A percentile compares a stretch with the other conserved stretches of the same genome.
Evolutionary conservation across 2,113 vertebrate genomes (phyloP).

Genomic region (Ochotona curzoniae): DNA sequence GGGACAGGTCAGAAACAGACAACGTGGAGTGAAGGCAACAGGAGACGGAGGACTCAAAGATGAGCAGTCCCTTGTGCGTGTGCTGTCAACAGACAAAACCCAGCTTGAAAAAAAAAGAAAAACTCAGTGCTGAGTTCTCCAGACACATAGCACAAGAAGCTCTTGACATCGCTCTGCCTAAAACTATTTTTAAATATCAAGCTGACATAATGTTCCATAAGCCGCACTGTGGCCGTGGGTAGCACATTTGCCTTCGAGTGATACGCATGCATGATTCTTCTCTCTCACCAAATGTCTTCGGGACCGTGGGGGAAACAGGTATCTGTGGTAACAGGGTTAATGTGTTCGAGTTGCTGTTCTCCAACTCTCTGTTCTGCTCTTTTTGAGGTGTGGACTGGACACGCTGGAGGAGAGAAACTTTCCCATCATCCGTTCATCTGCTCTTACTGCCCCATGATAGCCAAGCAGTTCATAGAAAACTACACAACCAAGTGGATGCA

Average conservation of each 20-base stretch:
- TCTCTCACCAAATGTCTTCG: constrained; percentile 72
- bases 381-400: constrained; percentile 77
- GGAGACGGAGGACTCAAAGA: neutral
- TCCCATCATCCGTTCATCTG: constrained; percentile 74
- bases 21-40: neutral
- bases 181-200: constrained; percentile 68
- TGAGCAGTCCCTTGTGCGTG: constrained; percentile 26
- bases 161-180: constrained; percentile 49
- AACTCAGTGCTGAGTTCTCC: constrained; percentile 53
- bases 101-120: constrained; percentile 61
- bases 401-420: constrained; percentile 74
- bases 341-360: constrained; percentile 79
- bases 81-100: constrained; percentile 63
- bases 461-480: constrained; percentile 77
- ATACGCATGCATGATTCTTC: constrained; percentile 75
- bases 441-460: constrained; percentile 79
- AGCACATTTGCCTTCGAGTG: constrained; percentile 75
- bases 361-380: constrained; percentile 80
- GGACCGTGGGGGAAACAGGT: constrained; percentile 53
- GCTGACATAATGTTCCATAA: constrained; percentile 74
- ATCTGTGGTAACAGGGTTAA: constrained; percentile 78
- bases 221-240: constrained; percentile 77
- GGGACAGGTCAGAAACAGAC: neutral
- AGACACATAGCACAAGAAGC: constrained; percentile 10
- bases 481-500: constrained; percentile 78